Evolutionary conservation across 2,888 invertebrate species (phyloP).

Genomic region (Troilus luridus): DNA sequence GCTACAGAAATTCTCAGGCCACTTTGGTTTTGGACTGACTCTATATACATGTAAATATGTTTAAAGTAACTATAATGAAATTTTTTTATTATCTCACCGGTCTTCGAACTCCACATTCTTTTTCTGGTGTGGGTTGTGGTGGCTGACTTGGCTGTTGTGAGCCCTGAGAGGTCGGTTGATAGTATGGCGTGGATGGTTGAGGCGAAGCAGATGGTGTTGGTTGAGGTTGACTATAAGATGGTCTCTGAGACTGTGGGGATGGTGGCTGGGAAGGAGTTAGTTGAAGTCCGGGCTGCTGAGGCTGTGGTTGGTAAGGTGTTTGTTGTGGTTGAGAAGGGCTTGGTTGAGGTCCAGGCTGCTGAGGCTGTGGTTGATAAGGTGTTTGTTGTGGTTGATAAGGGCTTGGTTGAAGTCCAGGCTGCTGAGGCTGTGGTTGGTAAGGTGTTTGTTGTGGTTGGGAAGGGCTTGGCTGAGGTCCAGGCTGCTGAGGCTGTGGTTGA

Average conservation of each 20-base stretch:
- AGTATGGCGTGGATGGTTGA: conserved; percentile 41
- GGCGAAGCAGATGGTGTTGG: conserved; percentile 67
- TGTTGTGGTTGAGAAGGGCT: conserved; percentile 54
- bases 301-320: conserved; percentile 40
- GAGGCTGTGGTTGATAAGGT: conserved; percentile 45
- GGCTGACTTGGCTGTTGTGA: conserved; percentile 66
- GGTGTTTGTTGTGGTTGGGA: conserved; percentile 55
- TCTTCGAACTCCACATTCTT: conserved; percentile 69
- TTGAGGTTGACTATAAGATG: conserved; percentile 44
- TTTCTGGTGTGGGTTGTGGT: conserved; percentile 65
- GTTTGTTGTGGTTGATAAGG: conserved; percentile 60
- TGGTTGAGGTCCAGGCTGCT: conserved; percentile 55
- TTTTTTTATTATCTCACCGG: conserved; percentile 66
- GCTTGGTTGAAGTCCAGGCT: conserved; percentile 38
- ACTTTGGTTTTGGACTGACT: too few species aligned
- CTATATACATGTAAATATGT: too few species aligned
- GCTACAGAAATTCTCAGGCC: too few species aligned
- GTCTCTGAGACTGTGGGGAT: conserved; percentile 45
- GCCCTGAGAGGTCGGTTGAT: not conserved
- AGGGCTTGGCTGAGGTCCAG: conserved; percentile 50
- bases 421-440: conserved; percentile 54
- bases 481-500: conserved; percentile 53
- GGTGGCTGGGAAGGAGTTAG: conserved; percentile 65
- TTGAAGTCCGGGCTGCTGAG: conserved; percentile 46
- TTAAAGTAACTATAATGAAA: too few species aligned